These are phyloP conservation scores for Zele albiditarsus DNA, from an alignment of 2,888 invertebrate genomes.

Conservation along the genomic window DNA sequence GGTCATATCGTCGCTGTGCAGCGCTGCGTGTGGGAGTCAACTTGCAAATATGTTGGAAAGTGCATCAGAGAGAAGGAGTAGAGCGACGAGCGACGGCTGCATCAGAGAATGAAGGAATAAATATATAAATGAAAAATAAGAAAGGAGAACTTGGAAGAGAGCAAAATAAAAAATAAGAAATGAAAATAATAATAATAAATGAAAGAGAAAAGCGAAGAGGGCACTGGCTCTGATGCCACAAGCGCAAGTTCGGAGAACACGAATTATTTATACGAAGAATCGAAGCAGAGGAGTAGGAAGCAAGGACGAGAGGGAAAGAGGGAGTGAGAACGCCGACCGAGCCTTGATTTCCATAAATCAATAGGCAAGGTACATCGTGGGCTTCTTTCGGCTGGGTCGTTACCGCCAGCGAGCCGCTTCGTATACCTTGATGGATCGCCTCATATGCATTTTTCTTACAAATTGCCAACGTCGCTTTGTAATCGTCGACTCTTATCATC, in stretches of 20 bases:
- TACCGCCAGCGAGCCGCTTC: conserved; percentile 48
- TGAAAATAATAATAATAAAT: conserved; percentile 5
- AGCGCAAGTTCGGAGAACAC: conserved; percentile 51
- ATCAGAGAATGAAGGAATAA: conserved; percentile 32
- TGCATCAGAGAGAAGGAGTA: conserved; percentile 2
- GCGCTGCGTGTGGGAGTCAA: neutral
- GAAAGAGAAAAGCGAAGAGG: conserved; percentile 16
- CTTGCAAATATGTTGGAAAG: conserved; percentile 1
- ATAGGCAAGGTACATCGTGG: conserved; percentile 54
- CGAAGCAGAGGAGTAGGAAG: conserved; percentile 44
- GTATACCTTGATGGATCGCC: conserved; percentile 59
- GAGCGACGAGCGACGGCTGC: conserved; percentile 34
- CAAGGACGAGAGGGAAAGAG: conserved; percentile 29
- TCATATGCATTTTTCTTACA: conserved; percentile 61
- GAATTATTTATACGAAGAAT: conserved; percentile 57
- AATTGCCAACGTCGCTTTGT: conserved; percentile 55
- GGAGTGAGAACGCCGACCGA: conserved; percentile 52
- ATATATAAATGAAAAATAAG: conserved; percentile 8
- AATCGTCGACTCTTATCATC: conserved; percentile 44
- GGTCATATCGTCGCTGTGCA: neutral
- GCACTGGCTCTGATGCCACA: conserved; percentile 41
- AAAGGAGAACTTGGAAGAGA: conserved; percentile 37
- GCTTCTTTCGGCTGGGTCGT: conserved; percentile 54
- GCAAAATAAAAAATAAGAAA: neutral
- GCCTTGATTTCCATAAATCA: conserved; percentile 64